These are phyloP conservation scores for Naja naja DNA, from an alignment of 2,113 vertebrate genomes.

Conservation along the genomic window DNA sequence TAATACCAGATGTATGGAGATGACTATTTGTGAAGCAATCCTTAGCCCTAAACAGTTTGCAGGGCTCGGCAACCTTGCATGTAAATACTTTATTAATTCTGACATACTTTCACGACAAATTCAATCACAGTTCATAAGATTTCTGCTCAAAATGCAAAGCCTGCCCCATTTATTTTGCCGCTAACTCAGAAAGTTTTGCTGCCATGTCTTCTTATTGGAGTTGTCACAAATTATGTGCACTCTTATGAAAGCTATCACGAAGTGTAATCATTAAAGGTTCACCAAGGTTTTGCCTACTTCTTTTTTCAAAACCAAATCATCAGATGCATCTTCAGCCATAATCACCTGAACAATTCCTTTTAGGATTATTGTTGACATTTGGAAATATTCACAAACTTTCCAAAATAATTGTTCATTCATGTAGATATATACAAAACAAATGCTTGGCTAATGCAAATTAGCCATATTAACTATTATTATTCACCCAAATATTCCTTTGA, in stretches of 20 bases:
- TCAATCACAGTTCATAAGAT: constrained; percentile 91
- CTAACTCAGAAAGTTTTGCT: constrained; percentile 88
- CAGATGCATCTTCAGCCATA: constrained; percentile 66
- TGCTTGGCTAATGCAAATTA: constrained; percentile 71
- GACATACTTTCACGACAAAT: constrained; percentile 98
- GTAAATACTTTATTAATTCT: constrained; percentile 93
- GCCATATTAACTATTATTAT: constrained; percentile 66
- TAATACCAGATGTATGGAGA: constrained; percentile 68
- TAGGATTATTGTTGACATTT: constrained; percentile 73
- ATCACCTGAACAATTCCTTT: constrained; percentile 54
- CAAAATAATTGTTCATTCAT: constrained; percentile 77
- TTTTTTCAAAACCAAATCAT: constrained; percentile 70
- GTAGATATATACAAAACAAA: constrained; percentile 73
- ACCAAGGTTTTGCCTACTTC: constrained; percentile 79
- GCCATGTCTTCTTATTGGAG: constrained; percentile 84
- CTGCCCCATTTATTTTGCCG: constrained; percentile 85
- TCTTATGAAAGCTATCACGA: constrained; percentile 86
- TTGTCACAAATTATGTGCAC: constrained; percentile 85
- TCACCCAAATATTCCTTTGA: constrained; percentile 67
- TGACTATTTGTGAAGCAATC: constrained; percentile 80
- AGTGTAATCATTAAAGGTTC: constrained; percentile 81
- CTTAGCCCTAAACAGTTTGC: constrained; percentile 80
- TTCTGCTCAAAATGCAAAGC: constrained; percentile 86
- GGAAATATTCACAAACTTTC: constrained; percentile 72
- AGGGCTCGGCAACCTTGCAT: constrained; percentile 82